Evolutionary conservation across 2,113 vertebrate species (phyloP), one percentile per base, ranked within the genome.

Genomic region (Lichenostomus cassidix): DNA sequence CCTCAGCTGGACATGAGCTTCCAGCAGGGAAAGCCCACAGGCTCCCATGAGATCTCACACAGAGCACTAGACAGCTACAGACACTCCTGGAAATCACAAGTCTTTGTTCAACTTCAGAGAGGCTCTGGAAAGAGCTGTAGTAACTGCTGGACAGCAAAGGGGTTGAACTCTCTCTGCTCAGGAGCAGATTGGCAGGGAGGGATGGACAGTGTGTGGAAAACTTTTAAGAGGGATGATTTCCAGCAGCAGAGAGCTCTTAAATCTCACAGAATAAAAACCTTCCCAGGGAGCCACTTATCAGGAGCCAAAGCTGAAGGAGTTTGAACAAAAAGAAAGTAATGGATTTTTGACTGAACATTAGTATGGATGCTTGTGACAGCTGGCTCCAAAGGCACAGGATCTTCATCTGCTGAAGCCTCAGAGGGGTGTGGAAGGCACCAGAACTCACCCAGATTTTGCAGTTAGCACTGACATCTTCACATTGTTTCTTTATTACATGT

Each of bases 141-240:
- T 13, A 76, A 55, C n/a, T 52, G 56, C 23, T 7, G 5, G 78
- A 46, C 18, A 41, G 56, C 59, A 76, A 39, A 62, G 18, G 16
- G 2, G 0, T 42, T 87, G 41, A 42, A 3, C 39, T 19, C 9
- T 10, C 15, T 39, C 35, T 33, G 5, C 15, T 24, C 27, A 23
- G 47, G 74, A 64, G 21, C 27, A 64, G 28, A 23, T 0, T 17
- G 20, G 46, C 22, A 49, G 35, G 11, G 42, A 74, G 5, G 33
- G n/a, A 69, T 1, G 3, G 69, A 41, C 3, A 11, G 35, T 0
- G 0, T 7, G 9, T n/a, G 28, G 78, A 62, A 84, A 67, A 37
- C 11, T 11, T 17, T 7, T 10, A 5, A 12, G 19, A 73, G 15
- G 42, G 42, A 31, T 2, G 4, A 25, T 22, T 62, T 70, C 47